A percentile compares a stretch with the other conserved stretches of the same genome.
Evolutionary conservation across 2,888 invertebrate genomes (phyloP).

Genomic region (Cryptosula pallasiana): DNA sequence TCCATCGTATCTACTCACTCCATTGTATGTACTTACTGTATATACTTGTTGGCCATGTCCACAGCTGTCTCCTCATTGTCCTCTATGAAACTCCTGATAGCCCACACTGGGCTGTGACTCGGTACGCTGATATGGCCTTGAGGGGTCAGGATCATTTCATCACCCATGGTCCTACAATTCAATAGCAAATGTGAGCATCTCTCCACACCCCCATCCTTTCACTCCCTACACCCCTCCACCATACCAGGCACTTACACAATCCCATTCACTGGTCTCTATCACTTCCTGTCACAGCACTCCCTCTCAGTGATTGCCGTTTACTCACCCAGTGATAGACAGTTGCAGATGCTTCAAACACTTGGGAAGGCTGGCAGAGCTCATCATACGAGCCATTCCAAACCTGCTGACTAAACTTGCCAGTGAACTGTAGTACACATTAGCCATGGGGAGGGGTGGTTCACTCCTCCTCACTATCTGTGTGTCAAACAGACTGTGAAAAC

Average conservation of each 20-base stretch:
- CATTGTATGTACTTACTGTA: constrained; percentile 66
- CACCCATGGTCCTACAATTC: not conserved
- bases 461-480: not conserved
- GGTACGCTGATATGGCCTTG: constrained; percentile 90
- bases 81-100: constrained; percentile 76
- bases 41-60: constrained; percentile 67
- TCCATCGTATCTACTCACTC: no score
- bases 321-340: constrained; percentile 83
- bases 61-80: constrained; percentile 72
- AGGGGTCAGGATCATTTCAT: constrained; percentile 74
- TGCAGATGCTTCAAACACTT: constrained; percentile 68
- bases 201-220: no score
- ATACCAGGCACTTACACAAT: no score
- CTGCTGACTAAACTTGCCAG: not conserved
- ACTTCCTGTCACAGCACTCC: no score
- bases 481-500: no score
- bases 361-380: constrained; percentile 60
- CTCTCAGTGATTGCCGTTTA: not conserved
- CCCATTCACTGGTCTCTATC: no score
- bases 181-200: not conserved
- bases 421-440: not conserved
- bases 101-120: constrained; percentile 79
- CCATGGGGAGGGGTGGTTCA: not conserved
- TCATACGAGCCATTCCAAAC: not conserved
- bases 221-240: no score